Percentiles rank a stretch among this genome's conserved stretches.
phyloP scores from a whole-genome alignment of 2,113 vertebrate species.

The Otis tarda region DNA sequence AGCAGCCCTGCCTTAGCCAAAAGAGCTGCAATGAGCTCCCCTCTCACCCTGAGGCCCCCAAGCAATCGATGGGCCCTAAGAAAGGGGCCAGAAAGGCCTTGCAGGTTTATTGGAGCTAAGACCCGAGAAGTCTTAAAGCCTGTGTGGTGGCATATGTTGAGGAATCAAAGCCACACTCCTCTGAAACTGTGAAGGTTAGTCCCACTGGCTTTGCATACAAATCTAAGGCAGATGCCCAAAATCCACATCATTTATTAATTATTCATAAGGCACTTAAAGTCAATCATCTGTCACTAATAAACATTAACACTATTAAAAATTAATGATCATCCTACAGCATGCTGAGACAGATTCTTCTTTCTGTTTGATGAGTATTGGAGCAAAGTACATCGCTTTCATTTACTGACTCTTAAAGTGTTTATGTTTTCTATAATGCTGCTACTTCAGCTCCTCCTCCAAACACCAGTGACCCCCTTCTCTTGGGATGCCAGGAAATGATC shows the following conservation, averaged over 20 bases:
- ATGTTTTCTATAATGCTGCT: background rate
- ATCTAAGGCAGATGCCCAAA: conserved; percentile 58
- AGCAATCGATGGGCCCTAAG: conserved; percentile 10
- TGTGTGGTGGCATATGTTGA: background rate
- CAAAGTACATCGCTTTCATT: conserved; percentile 37
- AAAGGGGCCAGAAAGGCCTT: conserved; percentile 21
- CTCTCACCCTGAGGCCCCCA: conserved; percentile 35
- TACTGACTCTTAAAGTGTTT: conserved; percentile 17
- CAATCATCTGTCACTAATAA: conserved; percentile 75
- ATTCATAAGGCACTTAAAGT: conserved; percentile 72
- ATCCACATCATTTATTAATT: conserved; percentile 69
- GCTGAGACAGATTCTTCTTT: conserved; percentile 64
- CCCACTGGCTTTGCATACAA: conserved; percentile 51
- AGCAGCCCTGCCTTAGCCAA: conserved; percentile 66
- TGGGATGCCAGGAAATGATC: conserved; percentile 31
- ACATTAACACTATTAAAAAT: conserved; percentile 79
- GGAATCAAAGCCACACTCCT: background rate
- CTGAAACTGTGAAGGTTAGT: conserved; percentile 35
- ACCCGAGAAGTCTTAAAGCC: conserved; percentile 4
- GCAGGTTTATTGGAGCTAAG: conserved; percentile 24
- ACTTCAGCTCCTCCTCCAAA: conserved; percentile 4
- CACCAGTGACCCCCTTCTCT: background rate
- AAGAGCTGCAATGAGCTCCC: conserved; percentile 65
- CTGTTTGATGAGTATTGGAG: conserved; percentile 63
- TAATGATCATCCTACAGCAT: conserved; percentile 58